Percentiles rank a stretch among this genome's conserved stretches.
Evolutionary conservation across 2,113 vertebrate genomes (phyloP).

Genomic region (Melierax canorus): DNA sequence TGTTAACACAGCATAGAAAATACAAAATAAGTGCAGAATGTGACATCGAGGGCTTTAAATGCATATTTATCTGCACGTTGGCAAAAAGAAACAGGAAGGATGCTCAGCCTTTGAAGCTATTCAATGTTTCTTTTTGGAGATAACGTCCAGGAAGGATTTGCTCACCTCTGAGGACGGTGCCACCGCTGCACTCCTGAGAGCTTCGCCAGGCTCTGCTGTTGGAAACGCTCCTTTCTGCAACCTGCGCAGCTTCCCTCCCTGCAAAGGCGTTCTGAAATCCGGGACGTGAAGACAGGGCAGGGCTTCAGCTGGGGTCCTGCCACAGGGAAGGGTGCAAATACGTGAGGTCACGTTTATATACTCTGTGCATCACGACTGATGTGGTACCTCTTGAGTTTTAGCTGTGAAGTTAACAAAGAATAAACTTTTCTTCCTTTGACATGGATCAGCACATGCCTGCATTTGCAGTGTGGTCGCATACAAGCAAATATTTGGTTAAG

Average conservation of each 20-base stretch:
- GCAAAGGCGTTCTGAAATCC: rapidly evolving
- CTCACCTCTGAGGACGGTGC: neutral
- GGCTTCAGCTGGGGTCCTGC: neutral
- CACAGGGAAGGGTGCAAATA: neutral
- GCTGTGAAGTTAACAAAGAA: neutral
- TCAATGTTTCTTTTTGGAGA: rapidly evolving
- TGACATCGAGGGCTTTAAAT: neutral
- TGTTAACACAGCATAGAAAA: neutral
- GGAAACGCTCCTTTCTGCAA: neutral
- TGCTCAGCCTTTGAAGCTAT: rapidly evolving
- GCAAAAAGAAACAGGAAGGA: neutral
- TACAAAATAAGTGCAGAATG: rapidly evolving
- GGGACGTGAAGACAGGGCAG: neutral
- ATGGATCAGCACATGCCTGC: rapidly evolving
- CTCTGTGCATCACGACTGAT: rapidly evolving
- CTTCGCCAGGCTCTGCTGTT: no score
- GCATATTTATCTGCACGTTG: rapidly evolving
- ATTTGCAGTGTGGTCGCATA: rapidly evolving
- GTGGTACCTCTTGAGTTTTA: neutral
- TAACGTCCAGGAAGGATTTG: neutral
- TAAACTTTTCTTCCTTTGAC: neutral
- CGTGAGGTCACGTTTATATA: rapidly evolving
- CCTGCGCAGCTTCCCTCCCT: neutral
- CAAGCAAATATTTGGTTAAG: neutral
- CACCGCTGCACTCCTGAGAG: neutral